phyloP scores from a whole-genome alignment of 2,888 invertebrate species.

The Hermodice carunculata region DNA sequence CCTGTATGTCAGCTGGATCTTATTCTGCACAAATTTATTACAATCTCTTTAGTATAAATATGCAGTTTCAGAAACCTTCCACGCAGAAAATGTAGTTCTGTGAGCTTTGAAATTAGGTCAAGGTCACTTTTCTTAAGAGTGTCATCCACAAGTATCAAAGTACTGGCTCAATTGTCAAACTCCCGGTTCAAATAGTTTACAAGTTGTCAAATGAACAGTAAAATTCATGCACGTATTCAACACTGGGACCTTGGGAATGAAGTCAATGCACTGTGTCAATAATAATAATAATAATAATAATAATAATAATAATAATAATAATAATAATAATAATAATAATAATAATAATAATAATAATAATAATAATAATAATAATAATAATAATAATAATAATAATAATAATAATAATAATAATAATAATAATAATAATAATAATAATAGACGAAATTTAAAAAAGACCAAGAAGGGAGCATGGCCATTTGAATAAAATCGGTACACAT shows the following conservation, averaged over 20 bases:
- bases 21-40: too few relatives aligned
- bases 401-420: neutral
- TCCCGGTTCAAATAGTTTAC: neutral
- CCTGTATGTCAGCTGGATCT: too few relatives aligned
- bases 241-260: too few relatives aligned
- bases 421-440: neutral
- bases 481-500: too few relatives aligned
- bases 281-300: neutral
- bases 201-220: neutral
- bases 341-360: neutral
- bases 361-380: neutral
- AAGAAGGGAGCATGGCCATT: too few relatives aligned
- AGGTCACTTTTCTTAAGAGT: too few relatives aligned
- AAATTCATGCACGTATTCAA: too few relatives aligned
- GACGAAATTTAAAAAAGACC: neutral
- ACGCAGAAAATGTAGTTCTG: too few relatives aligned
- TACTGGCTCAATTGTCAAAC: constrained; percentile 13
- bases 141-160: constrained; percentile 19
- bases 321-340: neutral
- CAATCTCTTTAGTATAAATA: too few relatives aligned
- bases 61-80: too few relatives aligned
- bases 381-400: neutral
- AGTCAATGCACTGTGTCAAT: too few relatives aligned
- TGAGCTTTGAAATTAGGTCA: too few relatives aligned
- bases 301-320: neutral